Conservation (phyloP, 2,888 invertebrate species). For the Pachycephus smyrnensis region DNA sequence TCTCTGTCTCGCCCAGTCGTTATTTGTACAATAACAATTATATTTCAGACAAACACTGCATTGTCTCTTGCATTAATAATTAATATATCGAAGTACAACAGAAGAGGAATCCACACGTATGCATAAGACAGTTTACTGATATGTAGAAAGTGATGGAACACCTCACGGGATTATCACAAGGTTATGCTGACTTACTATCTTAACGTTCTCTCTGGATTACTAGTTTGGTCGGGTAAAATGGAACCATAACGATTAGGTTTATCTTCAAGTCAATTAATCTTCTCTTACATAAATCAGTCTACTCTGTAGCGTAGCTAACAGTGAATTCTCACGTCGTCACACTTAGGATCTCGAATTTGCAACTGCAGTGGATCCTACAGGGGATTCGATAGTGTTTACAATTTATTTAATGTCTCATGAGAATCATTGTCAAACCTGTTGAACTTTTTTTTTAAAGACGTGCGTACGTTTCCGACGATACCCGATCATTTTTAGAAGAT, state of each 20-base stretch:
- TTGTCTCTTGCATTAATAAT: background rate
- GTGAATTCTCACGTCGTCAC: background rate
- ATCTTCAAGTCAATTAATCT: background rate
- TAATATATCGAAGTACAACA: background rate
- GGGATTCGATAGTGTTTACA: background rate
- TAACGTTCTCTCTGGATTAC: background rate
- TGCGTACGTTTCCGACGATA: too few species aligned
- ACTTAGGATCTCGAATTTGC: background rate
- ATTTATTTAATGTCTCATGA: background rate
- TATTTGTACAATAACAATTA: background rate
- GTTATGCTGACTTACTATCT: background rate
- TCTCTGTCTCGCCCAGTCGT: background rate
- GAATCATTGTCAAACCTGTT: too few species aligned
- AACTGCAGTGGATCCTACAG: background rate
- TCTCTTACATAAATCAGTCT: background rate
- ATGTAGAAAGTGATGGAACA: background rate
- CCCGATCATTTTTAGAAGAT: background rate
- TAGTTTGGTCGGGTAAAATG: background rate
- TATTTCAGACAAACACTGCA: background rate
- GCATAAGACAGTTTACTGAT: background rate
- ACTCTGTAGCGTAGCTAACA: background rate
- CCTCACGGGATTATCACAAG: background rate
- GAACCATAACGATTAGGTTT: background rate
- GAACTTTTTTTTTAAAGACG: background rate
- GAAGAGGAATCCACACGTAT: background rate